Conservation (phyloP, 1,140 invertebrate genomes). For the Apis mellifera region Amel_HAv3.1 CM009944.2:1427501-1428000, state of each 20-base stretch:
- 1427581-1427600: not conserved
- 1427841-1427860: not conserved
- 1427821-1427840: not conserved
- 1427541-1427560: slow-evolving; percentile 10
- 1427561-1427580: slow-evolving; percentile 7
- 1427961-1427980: slow-evolving; percentile 7
- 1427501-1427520: slow-evolving; percentile 53
- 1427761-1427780: not conserved
- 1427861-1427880: slow-evolving; percentile 46
- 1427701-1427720: slow-evolving; percentile 60
- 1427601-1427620: not conserved
- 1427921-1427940: not conserved
- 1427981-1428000: not conserved
- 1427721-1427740: not conserved
- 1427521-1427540: not conserved
- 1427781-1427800: not conserved
- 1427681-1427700: slow-evolving; percentile 44
- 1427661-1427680: slow-evolving; percentile 4
- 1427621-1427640: not conserved
- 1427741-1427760: not conserved
- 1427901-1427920: slow-evolving; percentile 44
- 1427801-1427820: not conserved
- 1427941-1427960: slow-evolving; percentile 1
- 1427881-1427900: slow-evolving; percentile 44
- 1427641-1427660: not conserved